phyloP scores from a whole-genome alignment of 2,113 vertebrate genomes.

The Lagopus muta region DNA sequence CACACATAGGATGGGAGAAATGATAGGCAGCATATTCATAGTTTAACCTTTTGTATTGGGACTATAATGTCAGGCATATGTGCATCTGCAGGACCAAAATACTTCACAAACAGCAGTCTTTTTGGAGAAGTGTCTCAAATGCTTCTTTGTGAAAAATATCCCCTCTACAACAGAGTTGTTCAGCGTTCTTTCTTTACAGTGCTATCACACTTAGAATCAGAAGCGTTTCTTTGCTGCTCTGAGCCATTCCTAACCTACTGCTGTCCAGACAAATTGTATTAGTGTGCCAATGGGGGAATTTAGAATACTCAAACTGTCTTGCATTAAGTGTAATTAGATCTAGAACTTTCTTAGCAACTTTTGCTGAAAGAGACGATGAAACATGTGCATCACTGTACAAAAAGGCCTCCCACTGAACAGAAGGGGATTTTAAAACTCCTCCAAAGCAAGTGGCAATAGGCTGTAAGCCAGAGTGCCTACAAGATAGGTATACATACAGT shows the following conservation, averaged over 20 bases:
- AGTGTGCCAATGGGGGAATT: background rate
- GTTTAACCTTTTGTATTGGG: background rate
- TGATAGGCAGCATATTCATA: background rate
- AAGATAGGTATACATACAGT: background rate
- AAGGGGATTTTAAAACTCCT: background rate
- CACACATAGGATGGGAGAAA: background rate
- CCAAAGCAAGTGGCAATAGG: background rate
- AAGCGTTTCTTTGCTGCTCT: background rate
- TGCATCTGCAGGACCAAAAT: background rate
- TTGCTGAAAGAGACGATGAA: background rate
- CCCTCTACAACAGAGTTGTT: background rate
- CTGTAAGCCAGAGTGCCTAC: background rate
- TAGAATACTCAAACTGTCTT: background rate
- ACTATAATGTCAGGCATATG: background rate
- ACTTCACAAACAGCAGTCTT: background rate
- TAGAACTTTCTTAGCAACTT: background rate
- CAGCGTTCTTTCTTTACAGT: background rate
- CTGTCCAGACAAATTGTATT: background rate
- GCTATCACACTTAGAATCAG: background rate
- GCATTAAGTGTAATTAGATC: background rate
- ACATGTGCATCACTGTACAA: background rate
- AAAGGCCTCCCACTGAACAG: background rate
- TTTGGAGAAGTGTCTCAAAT: background rate
- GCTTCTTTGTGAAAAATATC: background rate
- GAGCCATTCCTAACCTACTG: background rate